These are phyloP conservation scores for Drosophila burlai DNA, from an alignment of 1,140 invertebrate species.

Conservation along the genomic window DNA sequence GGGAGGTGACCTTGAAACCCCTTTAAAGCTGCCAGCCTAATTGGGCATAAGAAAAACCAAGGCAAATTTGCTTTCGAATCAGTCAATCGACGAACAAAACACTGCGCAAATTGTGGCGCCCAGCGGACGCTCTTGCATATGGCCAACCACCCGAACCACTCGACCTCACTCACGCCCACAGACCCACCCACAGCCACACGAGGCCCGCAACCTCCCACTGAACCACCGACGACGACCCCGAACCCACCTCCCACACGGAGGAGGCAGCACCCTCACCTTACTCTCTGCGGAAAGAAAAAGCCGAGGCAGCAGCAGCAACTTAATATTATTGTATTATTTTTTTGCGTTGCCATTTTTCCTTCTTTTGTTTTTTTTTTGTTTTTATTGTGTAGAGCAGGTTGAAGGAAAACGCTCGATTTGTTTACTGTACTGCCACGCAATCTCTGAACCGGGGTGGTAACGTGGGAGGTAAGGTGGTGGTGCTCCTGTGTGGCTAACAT, in stretches of 20 bases:
- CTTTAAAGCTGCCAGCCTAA: slow-evolving; percentile 34
- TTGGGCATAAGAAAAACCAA: slow-evolving; percentile 25
- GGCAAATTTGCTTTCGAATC: slow-evolving; percentile 44
- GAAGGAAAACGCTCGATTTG: slow-evolving; percentile 57
- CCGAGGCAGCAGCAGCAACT: slow-evolving; percentile 29
- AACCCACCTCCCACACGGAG: slow-evolving; percentile 3
- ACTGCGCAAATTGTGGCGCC: slow-evolving; percentile 74
- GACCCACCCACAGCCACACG: slow-evolving; percentile 7
- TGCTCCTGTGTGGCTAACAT: slow-evolving; percentile 25
- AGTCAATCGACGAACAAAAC: slow-evolving; percentile 63
- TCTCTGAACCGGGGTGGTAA: slow-evolving; percentile 19
- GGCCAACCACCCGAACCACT: slow-evolving; percentile 47
- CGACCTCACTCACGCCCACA: slow-evolving; percentile 15
- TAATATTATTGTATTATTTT: slow-evolving; percentile 61
- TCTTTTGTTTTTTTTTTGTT: slow-evolving; percentile 6
- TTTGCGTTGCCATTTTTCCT: slow-evolving; percentile 16
- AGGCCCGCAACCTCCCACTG: slow-evolving; percentile 6
- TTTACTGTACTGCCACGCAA: slow-evolving; percentile 64
- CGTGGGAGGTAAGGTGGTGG: background rate
- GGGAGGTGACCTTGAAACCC: slow-evolving; percentile 26
- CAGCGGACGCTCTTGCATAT: slow-evolving; percentile 55
- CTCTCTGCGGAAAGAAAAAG: slow-evolving; percentile 8
- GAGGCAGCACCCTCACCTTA: background rate
- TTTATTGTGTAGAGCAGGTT: slow-evolving; percentile 24
- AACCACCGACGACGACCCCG: slow-evolving; percentile 10